Evolutionary conservation across 2,113 vertebrate species (phyloP).

Genomic region (Trematomus loennbergii): DNA sequence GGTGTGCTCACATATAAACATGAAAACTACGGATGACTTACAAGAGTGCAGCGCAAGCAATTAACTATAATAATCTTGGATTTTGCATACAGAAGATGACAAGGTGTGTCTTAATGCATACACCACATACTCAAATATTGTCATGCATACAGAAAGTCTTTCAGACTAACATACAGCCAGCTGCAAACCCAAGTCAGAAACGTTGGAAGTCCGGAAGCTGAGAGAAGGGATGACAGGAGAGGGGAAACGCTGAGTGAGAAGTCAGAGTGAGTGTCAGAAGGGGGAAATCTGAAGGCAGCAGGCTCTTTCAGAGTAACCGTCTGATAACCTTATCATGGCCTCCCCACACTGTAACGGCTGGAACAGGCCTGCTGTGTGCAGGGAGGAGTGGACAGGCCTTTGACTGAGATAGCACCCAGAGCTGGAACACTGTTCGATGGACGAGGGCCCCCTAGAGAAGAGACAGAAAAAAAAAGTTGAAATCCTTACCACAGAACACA

Average conservation of each 20-base stretch:
- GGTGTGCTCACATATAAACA: neutral
- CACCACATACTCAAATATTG: constrained; percentile 56
- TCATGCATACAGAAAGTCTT: constrained; percentile 19
- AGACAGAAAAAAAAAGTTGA: constrained; percentile 7
- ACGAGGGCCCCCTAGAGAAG: constrained; percentile 1
- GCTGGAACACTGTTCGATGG: constrained; percentile 19
- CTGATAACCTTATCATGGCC: constrained; percentile 91
- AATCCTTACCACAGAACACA: constrained; percentile 60
- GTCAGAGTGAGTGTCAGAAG: constrained; percentile 12
- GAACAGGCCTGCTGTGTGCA: constrained; percentile 42
- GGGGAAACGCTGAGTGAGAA: constrained; percentile 18
- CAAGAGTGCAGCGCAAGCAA: neutral
- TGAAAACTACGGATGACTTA: neutral
- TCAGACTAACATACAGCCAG: constrained; percentile 33
- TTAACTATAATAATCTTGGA: constrained; percentile 8
- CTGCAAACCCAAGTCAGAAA: constrained; percentile 19
- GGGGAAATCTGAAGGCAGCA: constrained; percentile 88
- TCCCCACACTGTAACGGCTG: constrained; percentile 87
- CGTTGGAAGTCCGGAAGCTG: neutral
- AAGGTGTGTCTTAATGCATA: neutral
- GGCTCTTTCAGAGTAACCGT: constrained; percentile 60
- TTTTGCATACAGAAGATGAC: constrained; percentile 39
- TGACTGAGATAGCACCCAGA: constrained; percentile 68
- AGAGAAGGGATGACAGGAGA: constrained; percentile 29
- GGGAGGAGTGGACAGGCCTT: constrained; percentile 72